A percentile compares a stretch with the other conserved stretches of the same genome.
Evolutionary conservation across 2,888 invertebrate genomes (phyloP).

Genomic region (Endotricha flammealis): DNA sequence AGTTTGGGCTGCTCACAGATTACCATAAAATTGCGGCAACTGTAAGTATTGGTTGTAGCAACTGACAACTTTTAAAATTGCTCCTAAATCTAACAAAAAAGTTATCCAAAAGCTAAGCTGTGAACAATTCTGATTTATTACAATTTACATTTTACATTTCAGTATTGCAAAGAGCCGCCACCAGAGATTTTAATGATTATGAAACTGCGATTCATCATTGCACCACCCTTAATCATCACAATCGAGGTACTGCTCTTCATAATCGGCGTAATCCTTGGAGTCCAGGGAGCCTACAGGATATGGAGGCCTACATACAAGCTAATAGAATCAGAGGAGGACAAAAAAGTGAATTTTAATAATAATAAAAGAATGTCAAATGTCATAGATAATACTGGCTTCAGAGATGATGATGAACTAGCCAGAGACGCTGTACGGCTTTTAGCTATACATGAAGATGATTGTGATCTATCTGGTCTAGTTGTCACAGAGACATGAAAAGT

Average conservation of each 20-base stretch:
- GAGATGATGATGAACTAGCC: slow-evolving; percentile 42
- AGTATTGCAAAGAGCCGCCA: slow-evolving; percentile 63
- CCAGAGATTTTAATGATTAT: slow-evolving; percentile 56
- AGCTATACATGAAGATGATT: slow-evolving; percentile 50
- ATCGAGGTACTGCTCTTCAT: slow-evolving; percentile 61
- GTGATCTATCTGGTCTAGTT: slow-evolving; percentile 32
- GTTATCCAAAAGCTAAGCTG: too few species aligned
- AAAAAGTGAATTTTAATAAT: slow-evolving; percentile 26
- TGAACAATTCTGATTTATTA: background rate
- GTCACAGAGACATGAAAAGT: background rate
- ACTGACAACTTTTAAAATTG: too few species aligned
- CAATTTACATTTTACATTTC: slow-evolving; percentile 20
- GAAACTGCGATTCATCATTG: slow-evolving; percentile 66
- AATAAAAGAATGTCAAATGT: slow-evolving; percentile 17
- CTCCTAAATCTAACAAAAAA: too few species aligned
- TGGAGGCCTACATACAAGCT: slow-evolving; percentile 52
- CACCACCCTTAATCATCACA: slow-evolving; percentile 68
- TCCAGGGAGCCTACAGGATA: slow-evolving; percentile 50
- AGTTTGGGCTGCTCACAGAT: too few species aligned
- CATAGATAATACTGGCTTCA: slow-evolving; percentile 10
- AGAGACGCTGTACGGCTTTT: slow-evolving; percentile 57
- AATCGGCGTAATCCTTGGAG: slow-evolving; percentile 62
- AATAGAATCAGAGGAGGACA: slow-evolving; percentile 27
- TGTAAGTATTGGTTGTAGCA: too few species aligned
- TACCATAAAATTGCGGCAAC: too few species aligned